These are phyloP conservation scores for Dorcus hopei DNA, from an alignment of 2,888 invertebrate species.

Conservation along the genomic window DNA sequence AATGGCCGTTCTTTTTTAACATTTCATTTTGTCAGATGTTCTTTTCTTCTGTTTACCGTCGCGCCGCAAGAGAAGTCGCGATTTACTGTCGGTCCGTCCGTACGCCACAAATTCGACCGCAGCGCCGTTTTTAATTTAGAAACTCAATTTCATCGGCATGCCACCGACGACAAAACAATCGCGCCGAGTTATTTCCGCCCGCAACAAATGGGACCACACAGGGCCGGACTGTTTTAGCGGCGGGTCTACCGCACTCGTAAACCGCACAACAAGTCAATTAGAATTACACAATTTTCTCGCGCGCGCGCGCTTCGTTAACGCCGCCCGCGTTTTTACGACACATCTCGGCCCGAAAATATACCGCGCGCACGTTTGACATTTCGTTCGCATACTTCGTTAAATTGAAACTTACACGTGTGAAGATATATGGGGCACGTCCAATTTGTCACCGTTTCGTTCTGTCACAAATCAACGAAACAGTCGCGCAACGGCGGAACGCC, in stretches of 20 bases:
- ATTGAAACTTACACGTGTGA: background rate
- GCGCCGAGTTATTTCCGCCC: background rate
- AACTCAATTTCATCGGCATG: too few species aligned
- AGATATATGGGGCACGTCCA: too few species aligned
- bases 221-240: background rate
- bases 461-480: too few species aligned
- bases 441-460: too few species aligned
- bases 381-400: background rate
- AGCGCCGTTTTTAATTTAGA: too few species aligned
- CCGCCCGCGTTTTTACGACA: too few species aligned
- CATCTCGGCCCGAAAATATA: background rate
- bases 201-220: background rate
- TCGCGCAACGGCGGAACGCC: too few species aligned
- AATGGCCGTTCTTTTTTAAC: too few species aligned
- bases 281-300: background rate
- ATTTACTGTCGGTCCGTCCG: background rate
- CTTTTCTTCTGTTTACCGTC: background rate
- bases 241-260: background rate
- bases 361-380: background rate
- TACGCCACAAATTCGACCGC: background rate
- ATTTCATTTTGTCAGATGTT: too few species aligned
- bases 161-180: too few species aligned
- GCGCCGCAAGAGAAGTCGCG: background rate
- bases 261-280: constrained; percentile 2
- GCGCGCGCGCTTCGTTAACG: too few species aligned